Conservation (phyloP, 1,140 invertebrate genomes). For the Steinernema feltiae region DNA sequence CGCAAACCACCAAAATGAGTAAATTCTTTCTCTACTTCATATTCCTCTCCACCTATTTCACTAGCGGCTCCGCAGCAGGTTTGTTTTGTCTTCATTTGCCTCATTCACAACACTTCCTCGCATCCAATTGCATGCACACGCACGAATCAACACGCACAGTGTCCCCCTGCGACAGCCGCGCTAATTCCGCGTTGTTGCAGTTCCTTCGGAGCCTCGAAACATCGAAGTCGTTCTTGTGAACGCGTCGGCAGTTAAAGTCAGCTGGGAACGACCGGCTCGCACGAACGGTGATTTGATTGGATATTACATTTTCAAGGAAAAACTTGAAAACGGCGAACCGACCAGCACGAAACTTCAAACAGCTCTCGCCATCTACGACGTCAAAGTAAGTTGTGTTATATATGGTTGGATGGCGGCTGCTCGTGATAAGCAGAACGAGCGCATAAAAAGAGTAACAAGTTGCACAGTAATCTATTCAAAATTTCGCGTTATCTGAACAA, state of each 20-base stretch:
- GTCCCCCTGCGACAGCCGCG: not conserved
- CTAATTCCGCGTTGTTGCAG: conserved; percentile 36
- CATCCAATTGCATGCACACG: not conserved
- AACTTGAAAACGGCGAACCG: conserved; percentile 46
- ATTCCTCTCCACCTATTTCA: not conserved
- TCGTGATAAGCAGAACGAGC: too few species aligned
- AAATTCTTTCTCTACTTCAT: conserved; percentile 8
- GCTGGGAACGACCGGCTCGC: conserved; percentile 47
- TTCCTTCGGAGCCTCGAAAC: conserved; percentile 49
- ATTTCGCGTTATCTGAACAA: too few species aligned
- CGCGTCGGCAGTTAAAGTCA: conserved; percentile 49
- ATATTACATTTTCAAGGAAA: conserved; percentile 49
- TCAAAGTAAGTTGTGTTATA: conserved; percentile 34
- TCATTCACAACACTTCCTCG: not conserved
- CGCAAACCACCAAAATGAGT: not conserved
- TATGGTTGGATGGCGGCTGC: too few species aligned
- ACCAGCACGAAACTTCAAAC: conserved; percentile 31
- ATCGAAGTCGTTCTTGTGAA: conserved; percentile 49
- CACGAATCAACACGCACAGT: not conserved
- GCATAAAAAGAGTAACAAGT: too few species aligned
- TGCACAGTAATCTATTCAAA: too few species aligned
- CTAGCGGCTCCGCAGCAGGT: not conserved
- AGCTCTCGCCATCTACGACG: conserved; percentile 36
- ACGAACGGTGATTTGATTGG: conserved; percentile 44
- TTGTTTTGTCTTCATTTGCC: not conserved